A percentile compares a stretch with the other conserved stretches of the same genome.
Evolutionary conservation across 2,888 invertebrate genomes (phyloP).

Genomic region (Brachycybe producta): DNA sequence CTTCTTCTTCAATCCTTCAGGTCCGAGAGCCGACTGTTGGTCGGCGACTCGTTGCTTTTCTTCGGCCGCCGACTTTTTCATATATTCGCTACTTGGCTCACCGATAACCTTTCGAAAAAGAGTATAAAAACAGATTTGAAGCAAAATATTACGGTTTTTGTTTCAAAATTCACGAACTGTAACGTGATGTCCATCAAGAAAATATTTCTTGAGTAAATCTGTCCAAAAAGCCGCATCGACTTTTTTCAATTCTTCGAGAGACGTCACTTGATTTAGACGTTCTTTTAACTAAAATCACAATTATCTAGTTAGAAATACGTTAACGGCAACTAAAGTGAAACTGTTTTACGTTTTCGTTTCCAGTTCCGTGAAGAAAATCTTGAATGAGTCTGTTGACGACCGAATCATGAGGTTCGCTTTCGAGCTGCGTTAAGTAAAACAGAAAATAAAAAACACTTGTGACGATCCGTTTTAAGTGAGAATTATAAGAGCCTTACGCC

Average conservation of each 20-base stretch:
- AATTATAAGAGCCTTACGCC: background rate
- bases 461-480: background rate
- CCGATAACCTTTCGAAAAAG: constrained; percentile 34
- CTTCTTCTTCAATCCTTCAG: constrained; percentile 52
- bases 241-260: constrained; percentile 45
- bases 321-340: too few relatives aligned
- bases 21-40: constrained; percentile 51
- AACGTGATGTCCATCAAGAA: constrained; percentile 48
- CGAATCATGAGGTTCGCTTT: constrained; percentile 60
- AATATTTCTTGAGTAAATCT: constrained; percentile 51
- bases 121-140: background rate
- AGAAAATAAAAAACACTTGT: constrained; percentile 17
- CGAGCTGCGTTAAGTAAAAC: constrained; percentile 45
- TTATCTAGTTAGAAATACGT: background rate
- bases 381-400: constrained; percentile 65
- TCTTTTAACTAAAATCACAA: constrained; percentile 38
- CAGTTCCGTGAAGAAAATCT: constrained; percentile 67
- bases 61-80: constrained; percentile 51
- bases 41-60: constrained; percentile 57
- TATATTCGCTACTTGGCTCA: constrained; percentile 50
- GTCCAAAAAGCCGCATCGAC: constrained; percentile 58
- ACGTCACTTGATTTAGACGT: constrained; percentile 53
- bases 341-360: constrained; percentile 57
- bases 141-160: background rate
- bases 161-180: constrained; percentile 37